Conservation (phyloP, 2,797 vertebrate species). For the Nasua narica region DNA sequence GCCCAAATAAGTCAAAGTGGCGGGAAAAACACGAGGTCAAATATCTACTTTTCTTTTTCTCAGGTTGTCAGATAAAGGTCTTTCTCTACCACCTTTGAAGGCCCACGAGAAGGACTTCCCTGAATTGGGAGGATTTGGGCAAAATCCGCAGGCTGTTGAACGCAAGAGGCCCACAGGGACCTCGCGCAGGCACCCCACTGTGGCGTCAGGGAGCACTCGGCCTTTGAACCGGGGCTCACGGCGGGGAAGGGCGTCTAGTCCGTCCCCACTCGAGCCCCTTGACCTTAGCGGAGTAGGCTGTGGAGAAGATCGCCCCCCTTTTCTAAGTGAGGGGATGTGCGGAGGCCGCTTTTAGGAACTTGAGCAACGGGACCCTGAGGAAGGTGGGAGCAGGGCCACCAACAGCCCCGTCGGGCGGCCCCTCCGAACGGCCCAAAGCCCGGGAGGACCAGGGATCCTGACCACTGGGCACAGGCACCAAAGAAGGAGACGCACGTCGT, state of each 20-base stretch:
- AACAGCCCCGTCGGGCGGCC: accelerated
- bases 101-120: neutral
- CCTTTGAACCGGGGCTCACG: accelerated
- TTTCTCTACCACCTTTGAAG: neutral
- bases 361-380: accelerated
- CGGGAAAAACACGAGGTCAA: too few relatives aligned
- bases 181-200: too few relatives aligned
- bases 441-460: neutral
- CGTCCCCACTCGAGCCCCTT: too few relatives aligned
- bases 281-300: too few relatives aligned
- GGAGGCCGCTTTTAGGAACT: neutral
- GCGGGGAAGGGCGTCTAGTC: accelerated
- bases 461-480: neutral
- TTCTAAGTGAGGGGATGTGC: neutral
- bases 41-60: neutral
- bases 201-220: too few relatives aligned
- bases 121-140: neutral
- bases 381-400: neutral
- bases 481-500: neutral
- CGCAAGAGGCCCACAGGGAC: accelerated
- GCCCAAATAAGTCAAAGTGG: too few relatives aligned
- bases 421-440: neutral
- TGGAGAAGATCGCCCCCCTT: too few relatives aligned
- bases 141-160: neutral
- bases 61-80: neutral